Percentiles rank a stretch among this genome's conserved stretches.
Conservation (phyloP, 2,888 invertebrate genomes). For the Serrognathus titanus region DNA sequence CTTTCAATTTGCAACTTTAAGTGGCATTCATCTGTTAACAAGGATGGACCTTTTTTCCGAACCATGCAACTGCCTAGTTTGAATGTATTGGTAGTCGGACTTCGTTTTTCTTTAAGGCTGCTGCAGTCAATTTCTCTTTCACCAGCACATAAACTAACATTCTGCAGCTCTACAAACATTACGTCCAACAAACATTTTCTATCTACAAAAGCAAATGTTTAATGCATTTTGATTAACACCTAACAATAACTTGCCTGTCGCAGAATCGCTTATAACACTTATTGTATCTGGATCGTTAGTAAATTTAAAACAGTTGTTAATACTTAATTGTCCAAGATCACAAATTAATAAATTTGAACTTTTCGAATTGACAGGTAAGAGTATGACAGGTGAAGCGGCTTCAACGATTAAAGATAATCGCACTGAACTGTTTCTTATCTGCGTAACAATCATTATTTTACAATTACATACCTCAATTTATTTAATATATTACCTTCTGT, state of each 20-base stretch:
- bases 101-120: constrained; percentile 30
- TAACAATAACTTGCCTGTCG: constrained; percentile 37
- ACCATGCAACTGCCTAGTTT: constrained; percentile 53
- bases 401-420: constrained; percentile 61
- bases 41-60: constrained; percentile 59
- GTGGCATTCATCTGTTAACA: constrained; percentile 80
- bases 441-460: constrained; percentile 16
- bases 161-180: constrained; percentile 67
- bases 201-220: constrained; percentile 30
- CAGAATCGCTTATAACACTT: constrained; percentile 49
- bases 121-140: constrained; percentile 39
- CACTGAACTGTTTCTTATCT: constrained; percentile 42
- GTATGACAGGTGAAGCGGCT: constrained; percentile 76
- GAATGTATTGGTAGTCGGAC: constrained; percentile 23
- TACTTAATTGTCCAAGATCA: constrained; percentile 73
- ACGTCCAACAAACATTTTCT: constrained; percentile 67
- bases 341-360: constrained; percentile 75
- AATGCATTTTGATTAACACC: background rate
- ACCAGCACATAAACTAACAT: constrained; percentile 75
- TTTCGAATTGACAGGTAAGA: constrained; percentile 81
- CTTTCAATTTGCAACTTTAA: constrained; percentile 77
- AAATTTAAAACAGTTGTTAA: constrained; percentile 71
- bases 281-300: constrained; percentile 58
- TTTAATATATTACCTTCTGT: constrained; percentile 49
- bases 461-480: background rate